These are phyloP conservation scores for Polymixis lichenea DNA, from an alignment of 2,888 invertebrate genomes.

Conservation along the genomic window DNA sequence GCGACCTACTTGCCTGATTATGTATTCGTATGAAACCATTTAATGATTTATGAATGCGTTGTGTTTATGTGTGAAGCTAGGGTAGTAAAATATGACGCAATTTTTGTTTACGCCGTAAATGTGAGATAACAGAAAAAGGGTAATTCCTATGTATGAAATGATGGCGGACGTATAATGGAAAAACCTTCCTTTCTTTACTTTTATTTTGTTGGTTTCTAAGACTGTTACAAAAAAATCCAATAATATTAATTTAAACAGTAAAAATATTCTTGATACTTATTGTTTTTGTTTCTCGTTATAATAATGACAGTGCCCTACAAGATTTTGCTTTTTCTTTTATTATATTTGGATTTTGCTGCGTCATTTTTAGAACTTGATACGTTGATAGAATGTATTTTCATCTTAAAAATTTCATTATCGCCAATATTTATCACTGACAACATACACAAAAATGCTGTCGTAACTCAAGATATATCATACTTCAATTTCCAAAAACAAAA, in stretches of 20 bases:
- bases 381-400: background rate
- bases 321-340: conserved; percentile 6
- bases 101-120: conserved; percentile 57
- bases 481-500: background rate
- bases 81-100: conserved; percentile 56
- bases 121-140: conserved; percentile 53
- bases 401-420: background rate
- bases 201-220: conserved; percentile 26
- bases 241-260: background rate
- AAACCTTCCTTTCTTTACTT: conserved; percentile 36
- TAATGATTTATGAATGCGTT: conserved; percentile 60
- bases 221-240: background rate
- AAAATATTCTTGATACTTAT: background rate
- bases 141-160: conserved; percentile 43
- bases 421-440: conserved; percentile 3
- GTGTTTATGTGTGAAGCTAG: conserved; percentile 54
- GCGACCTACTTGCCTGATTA: conserved; percentile 50
- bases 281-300: background rate
- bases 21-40: conserved; percentile 51
- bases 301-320: background rate
- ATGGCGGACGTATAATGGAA: conserved; percentile 29
- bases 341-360: background rate
- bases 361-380: background rate
- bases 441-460: background rate
- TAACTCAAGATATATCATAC: background rate